These are phyloP conservation scores for Lithophane ornitopus DNA, from an alignment of 2,888 invertebrate genomes.

Conservation along the genomic window DNA sequence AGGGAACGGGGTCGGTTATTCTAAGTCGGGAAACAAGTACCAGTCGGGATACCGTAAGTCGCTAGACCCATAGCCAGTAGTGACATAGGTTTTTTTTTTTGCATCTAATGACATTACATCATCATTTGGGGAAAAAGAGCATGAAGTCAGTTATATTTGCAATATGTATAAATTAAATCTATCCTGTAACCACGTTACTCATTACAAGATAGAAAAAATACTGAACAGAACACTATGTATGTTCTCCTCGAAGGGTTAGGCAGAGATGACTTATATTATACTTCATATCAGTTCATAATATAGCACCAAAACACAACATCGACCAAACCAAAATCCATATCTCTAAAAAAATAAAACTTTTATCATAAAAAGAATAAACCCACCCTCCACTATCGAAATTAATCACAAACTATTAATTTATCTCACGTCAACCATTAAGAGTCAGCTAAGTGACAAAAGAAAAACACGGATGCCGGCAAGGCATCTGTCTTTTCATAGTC, in stretches of 20 bases:
- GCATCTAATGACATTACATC: neutral
- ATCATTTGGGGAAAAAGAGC: neutral
- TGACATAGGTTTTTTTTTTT: constrained; percentile 1
- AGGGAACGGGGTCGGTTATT: constrained; percentile 18
- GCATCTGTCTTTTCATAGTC: constrained; percentile 90
- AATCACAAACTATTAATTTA: constrained; percentile 75
- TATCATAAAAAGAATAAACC: constrained; percentile 33
- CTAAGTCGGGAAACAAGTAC: constrained; percentile 4
- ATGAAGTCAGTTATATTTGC: neutral
- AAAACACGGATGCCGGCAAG: constrained; percentile 83
- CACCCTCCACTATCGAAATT: constrained; percentile 63
- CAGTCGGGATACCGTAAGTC: neutral
- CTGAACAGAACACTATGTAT: neutral
- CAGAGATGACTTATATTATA: neutral
- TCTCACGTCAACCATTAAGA: constrained; percentile 78
- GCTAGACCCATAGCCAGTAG: neutral
- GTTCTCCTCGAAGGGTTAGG: neutral
- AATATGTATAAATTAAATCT: neutral
- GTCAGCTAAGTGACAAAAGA: constrained; percentile 83
- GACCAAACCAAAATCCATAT: constrained; percentile 4
- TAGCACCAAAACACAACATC: constrained; percentile 8
- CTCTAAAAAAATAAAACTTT: constrained; percentile 3
- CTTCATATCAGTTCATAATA: neutral
- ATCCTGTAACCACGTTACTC: neutral
- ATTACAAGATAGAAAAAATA: neutral